Evolutionary conservation across 2,888 invertebrate genomes (phyloP).

Genomic region (Cantharis rufa): DNA sequence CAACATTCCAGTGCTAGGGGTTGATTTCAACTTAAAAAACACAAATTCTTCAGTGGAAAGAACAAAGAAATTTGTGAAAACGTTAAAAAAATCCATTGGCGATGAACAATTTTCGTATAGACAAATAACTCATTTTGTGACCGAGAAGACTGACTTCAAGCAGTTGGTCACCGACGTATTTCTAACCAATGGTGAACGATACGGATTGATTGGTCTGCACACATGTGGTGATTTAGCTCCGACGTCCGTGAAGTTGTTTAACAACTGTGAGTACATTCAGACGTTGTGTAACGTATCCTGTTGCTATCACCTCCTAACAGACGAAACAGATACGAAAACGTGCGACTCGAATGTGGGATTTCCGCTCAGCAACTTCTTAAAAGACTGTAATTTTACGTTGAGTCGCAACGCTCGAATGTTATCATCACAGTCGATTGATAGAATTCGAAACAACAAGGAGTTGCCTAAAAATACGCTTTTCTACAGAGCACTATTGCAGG

Average conservation of each 20-base stretch:
- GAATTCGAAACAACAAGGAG: slow-evolving; percentile 62
- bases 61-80: slow-evolving; percentile 55
- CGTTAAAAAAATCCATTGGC: slow-evolving; percentile 30
- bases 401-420: slow-evolving; percentile 84
- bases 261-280: slow-evolving; percentile 58
- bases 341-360: slow-evolving; percentile 59
- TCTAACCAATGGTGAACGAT: slow-evolving; percentile 47
- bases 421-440: slow-evolving; percentile 80
- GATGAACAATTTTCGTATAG: slow-evolving; percentile 57
- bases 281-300: slow-evolving; percentile 83
- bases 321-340: slow-evolving; percentile 55
- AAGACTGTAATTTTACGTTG: slow-evolving; percentile 57
- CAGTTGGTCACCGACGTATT: slow-evolving; percentile 60
- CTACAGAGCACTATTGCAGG: slow-evolving; percentile 78
- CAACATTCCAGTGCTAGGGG: slow-evolving; percentile 73
- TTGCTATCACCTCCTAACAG: slow-evolving; percentile 83
- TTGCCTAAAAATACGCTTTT: slow-evolving; percentile 69
- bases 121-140: slow-evolving; percentile 66
- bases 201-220: slow-evolving; percentile 78
- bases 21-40: slow-evolving; percentile 75
- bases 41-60: slow-evolving; percentile 68
- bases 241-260: slow-evolving; percentile 72
- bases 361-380: slow-evolving; percentile 69
- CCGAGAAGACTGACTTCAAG: slow-evolving; percentile 61
- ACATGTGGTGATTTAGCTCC: slow-evolving; percentile 87